phyloP scores from a whole-genome alignment of 2,797 vertebrate genomes.

The Megalops cyprinoides region DNA sequence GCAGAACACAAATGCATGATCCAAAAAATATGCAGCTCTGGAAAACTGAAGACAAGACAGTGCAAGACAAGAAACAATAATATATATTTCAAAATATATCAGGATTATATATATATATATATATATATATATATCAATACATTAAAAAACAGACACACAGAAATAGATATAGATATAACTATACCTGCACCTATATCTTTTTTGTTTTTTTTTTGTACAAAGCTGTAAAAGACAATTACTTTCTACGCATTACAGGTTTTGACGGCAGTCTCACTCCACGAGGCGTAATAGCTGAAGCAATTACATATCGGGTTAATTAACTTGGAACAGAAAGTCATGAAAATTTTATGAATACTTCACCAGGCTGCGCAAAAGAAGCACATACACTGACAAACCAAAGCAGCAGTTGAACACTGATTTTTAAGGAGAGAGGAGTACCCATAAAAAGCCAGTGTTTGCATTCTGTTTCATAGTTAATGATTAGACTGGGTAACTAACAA shows the following conservation, averaged over 20 bases:
- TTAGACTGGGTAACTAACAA: neutral
- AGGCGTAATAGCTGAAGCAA: constrained; percentile 62
- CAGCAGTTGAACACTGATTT: constrained; percentile 5
- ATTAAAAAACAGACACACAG: too few relatives aligned
- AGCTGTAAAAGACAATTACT: constrained; percentile 23
- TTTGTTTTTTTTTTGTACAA: neutral
- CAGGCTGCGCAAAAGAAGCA: constrained; percentile 61
- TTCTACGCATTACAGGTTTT: neutral
- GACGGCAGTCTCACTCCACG: constrained; percentile 54
- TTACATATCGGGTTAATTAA: constrained; percentile 68
- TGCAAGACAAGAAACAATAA: neutral
- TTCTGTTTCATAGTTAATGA: neutral
- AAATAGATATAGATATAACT: too few relatives aligned
- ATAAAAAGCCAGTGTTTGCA: neutral
- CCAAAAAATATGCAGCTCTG: too few relatives aligned
- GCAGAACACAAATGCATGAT: neutral
- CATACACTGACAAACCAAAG: constrained; percentile 31
- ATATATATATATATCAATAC: neutral
- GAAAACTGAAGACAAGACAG: neutral
- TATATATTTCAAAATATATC: too few relatives aligned
- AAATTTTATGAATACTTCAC: constrained; percentile 69
- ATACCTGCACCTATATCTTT: too few relatives aligned
- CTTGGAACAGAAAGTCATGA: constrained; percentile 56
- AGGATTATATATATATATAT: too few relatives aligned
- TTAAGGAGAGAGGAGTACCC: too few relatives aligned